phyloP scores from a whole-genome alignment of 2,113 vertebrate genomes.

The Lagenorhynchus albirostris region DNA sequence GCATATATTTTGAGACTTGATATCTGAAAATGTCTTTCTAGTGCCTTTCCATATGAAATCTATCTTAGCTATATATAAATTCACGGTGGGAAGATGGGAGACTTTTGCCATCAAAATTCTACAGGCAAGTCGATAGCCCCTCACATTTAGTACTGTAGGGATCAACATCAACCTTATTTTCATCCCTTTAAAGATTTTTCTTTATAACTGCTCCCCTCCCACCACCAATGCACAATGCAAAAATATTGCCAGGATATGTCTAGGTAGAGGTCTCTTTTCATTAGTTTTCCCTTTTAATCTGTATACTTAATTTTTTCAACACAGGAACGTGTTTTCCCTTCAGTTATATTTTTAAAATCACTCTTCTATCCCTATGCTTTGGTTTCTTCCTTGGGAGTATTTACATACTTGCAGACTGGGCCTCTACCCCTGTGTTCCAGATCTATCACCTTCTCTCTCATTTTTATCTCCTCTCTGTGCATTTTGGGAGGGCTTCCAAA shows the following conservation, averaged over 20 bases:
- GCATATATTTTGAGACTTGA: background rate
- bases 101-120: background rate
- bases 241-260: background rate
- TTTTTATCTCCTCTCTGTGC: background rate
- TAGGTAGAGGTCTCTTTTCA: background rate
- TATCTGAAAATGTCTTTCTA: background rate
- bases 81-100: background rate
- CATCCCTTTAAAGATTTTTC: background rate
- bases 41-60: background rate
- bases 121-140: background rate
- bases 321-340: background rate
- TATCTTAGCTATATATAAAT: background rate
- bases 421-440: background rate
- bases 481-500: background rate
- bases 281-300: background rate
- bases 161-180: background rate
- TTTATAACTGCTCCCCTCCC: background rate
- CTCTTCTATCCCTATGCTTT: background rate
- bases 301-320: background rate
- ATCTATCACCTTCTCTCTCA: background rate
- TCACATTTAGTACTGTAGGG: background rate
- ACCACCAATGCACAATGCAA: background rate
- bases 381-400: background rate
- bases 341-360: background rate
- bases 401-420: background rate